These are phyloP conservation scores for Pocillopora meandrina DNA, from an alignment of 92 coral and sea anemone genomes.

Conservation along the genomic window DNA sequence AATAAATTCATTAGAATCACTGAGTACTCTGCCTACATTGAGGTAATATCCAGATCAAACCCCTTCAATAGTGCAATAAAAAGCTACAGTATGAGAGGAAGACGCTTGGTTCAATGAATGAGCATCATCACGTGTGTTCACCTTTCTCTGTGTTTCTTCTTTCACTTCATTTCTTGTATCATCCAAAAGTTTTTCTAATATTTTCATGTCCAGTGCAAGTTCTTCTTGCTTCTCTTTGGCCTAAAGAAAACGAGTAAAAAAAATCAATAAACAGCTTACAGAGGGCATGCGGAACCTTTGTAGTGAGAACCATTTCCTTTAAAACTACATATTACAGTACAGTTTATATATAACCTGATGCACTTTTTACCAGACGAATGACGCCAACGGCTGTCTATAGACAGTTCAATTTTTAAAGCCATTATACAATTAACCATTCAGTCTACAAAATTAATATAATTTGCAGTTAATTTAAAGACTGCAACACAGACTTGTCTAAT, in stretches of 20 bases:
- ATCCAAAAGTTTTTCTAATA: constrained; percentile 87
- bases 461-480: too few species aligned
- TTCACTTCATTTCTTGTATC: constrained; percentile 93
- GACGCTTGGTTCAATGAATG: neutral
- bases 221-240: constrained; percentile 97
- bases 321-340: neutral
- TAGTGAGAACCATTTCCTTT: too few species aligned
- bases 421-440: too few species aligned
- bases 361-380: neutral
- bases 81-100: neutral
- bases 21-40: too few species aligned
- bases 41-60: too few species aligned
- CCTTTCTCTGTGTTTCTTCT: constrained; percentile 91
- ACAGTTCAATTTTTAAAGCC: neutral
- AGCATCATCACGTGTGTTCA: neutral
- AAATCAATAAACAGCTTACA: neutral
- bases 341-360: too few species aligned
- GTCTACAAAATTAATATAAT: too few species aligned
- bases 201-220: constrained; percentile 89
- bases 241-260: constrained; percentile 28
- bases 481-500: too few species aligned
- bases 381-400: neutral
- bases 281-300: neutral
- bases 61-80: neutral
- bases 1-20: too few species aligned